These are phyloP conservation scores for Automeris io DNA, from an alignment of 2,888 invertebrate genomes.

Conservation along the genomic window DNA sequence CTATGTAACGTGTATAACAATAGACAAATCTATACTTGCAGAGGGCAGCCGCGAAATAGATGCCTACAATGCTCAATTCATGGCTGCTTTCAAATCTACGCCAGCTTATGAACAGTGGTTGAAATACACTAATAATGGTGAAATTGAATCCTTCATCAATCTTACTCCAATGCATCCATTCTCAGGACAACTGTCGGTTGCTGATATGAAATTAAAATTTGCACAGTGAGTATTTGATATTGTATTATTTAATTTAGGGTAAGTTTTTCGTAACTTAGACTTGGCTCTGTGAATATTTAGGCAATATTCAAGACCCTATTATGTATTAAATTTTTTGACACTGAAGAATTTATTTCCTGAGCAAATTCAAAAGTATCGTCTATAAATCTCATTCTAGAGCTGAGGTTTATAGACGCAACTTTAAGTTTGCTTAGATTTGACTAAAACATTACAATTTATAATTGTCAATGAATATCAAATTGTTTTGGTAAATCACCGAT, in stretches of 20 bases:
- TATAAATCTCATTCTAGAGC: too few relatives aligned
- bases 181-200: constrained; percentile 94
- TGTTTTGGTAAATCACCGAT: too few relatives aligned
- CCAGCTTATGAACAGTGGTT: constrained; percentile 93
- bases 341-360: too few relatives aligned
- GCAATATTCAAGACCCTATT: too few relatives aligned
- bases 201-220: constrained; percentile 94
- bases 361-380: too few relatives aligned
- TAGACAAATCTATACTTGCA: constrained; percentile 36
- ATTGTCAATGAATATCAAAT: too few relatives aligned
- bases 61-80: constrained; percentile 90
- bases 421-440: too few relatives aligned
- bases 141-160: constrained; percentile 81
- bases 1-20: not conserved
- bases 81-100: constrained; percentile 90
- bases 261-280: too few relatives aligned
- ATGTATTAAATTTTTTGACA: too few relatives aligned
- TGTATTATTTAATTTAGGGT: too few relatives aligned
- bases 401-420: too few relatives aligned
- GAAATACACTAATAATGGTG: constrained; percentile 74
- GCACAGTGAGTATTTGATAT: constrained; percentile 84
- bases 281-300: not conserved
- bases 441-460: too few relatives aligned
- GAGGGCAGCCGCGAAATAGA: constrained; percentile 89
- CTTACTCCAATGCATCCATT: constrained; percentile 93